These are phyloP conservation scores for Oceanodroma leucorhoa DNA, from an alignment of 2,797 vertebrate species.

Conservation along the genomic window DNA sequence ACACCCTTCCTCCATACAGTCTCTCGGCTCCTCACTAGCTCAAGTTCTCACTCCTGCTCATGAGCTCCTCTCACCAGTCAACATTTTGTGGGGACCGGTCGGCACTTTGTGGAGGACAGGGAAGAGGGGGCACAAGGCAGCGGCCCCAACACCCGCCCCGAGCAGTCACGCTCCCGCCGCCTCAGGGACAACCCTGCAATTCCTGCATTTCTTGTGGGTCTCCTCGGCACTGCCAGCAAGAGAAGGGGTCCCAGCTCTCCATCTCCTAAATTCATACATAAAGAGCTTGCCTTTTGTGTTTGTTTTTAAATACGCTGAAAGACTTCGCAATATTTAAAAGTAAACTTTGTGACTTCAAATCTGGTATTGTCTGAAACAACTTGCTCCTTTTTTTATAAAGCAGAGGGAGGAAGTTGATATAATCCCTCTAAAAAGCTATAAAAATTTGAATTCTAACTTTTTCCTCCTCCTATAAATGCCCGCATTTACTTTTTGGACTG, in stretches of 20 bases:
- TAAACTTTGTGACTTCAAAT: not conserved
- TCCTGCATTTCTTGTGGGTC: not conserved
- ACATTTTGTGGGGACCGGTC: not conserved
- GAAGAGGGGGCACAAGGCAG: accelerated
- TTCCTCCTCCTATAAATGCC: not conserved
- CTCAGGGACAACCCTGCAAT: not conserved
- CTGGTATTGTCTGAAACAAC: not conserved
- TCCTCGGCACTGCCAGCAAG: not conserved
- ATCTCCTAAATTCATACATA: not conserved
- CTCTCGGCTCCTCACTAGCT: not conserved
- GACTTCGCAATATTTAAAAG: not conserved
- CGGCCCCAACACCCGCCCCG: not conserved
- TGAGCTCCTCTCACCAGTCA: not conserved
- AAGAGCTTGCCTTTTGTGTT: not conserved
- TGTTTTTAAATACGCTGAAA: not conserved
- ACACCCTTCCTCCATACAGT: not conserved
- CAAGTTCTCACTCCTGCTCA: not conserved
- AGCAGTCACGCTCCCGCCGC: not conserved
- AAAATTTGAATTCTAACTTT: not conserved
- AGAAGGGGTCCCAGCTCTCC: not conserved
- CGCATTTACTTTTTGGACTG: not conserved
- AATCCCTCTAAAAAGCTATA: not conserved
- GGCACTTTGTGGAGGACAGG: not conserved
- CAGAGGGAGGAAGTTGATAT: not conserved
- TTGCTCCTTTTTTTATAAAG: not conserved